phyloP scores from a whole-genome alignment of 2,797 vertebrate genomes.

The Xyrichtys novacula region DNA sequence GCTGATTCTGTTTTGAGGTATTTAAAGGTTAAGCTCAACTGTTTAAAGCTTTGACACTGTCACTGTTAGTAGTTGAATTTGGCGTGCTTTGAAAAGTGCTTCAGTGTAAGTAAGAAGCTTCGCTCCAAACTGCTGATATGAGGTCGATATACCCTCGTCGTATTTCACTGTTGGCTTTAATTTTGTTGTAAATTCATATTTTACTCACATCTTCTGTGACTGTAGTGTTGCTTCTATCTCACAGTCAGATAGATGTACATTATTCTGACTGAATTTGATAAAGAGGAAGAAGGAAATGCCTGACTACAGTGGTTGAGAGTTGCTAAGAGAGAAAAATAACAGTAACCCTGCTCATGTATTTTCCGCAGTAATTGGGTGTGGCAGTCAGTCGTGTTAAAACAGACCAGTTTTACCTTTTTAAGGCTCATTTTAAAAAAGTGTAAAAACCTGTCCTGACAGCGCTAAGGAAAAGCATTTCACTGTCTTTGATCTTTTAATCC shows the following conservation, averaged over 20 bases:
- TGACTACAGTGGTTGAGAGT: not conserved
- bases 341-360: not conserved
- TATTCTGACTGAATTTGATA: not conserved
- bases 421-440: not conserved
- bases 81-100: not conserved
- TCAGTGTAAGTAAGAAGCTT: not conserved
- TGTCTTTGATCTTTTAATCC: conserved; percentile 29
- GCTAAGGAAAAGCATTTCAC: conserved; percentile 9
- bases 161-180: not conserved
- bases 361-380: not conserved
- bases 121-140: no score
- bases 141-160: not conserved
- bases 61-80: not conserved
- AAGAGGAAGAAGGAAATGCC: not conserved
- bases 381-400: not conserved
- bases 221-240: not conserved
- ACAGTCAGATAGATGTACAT: not conserved
- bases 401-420: not conserved
- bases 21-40: no score
- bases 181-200: not conserved
- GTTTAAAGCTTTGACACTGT: not conserved
- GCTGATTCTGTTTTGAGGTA: no score
- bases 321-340: not conserved
- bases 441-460: not conserved
- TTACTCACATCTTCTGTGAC: not conserved